Evolutionary conservation across 2,888 invertebrate genomes (phyloP).

Genomic region (Tholera decimalis): DNA sequence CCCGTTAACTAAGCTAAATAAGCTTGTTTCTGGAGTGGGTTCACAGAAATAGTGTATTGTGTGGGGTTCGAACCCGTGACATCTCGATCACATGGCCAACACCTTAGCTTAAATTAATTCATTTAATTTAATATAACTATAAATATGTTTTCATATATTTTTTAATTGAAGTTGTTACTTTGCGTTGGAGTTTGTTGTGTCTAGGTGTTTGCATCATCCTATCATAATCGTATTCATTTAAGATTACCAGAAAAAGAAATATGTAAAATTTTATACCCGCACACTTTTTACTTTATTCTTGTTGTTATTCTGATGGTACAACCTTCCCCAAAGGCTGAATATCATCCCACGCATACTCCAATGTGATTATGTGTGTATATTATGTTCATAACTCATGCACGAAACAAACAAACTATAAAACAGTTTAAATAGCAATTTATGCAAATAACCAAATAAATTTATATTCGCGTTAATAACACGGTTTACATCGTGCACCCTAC

Average conservation of each 20-base stretch:
- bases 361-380: too few species aligned
- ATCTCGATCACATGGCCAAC: too few species aligned
- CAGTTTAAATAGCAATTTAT: constrained; percentile 80
- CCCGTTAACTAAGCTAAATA: too few species aligned
- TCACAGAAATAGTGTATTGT: too few species aligned
- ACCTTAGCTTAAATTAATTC: too few species aligned
- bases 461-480: constrained; percentile 81
- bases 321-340: constrained; percentile 18
- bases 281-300: background rate
- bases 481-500: constrained; percentile 75
- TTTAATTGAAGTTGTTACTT: background rate
- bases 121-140: too few species aligned
- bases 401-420: constrained; percentile 77
- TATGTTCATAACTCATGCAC: constrained; percentile 68
- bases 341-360: constrained; percentile 14
- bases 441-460: constrained; percentile 83
- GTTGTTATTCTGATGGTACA: background rate
- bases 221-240: background rate
- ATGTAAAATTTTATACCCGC: background rate
- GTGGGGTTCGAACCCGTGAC: too few species aligned
- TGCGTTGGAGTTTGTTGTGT: background rate
- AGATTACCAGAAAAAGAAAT: background rate
- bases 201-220: background rate
- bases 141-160: too few species aligned
- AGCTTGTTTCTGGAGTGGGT: too few species aligned